These are phyloP conservation scores for Stichodactyla mertensii DNA, from an alignment of 64 coral and sea anemone genomes.

Conservation along the genomic window DNA sequence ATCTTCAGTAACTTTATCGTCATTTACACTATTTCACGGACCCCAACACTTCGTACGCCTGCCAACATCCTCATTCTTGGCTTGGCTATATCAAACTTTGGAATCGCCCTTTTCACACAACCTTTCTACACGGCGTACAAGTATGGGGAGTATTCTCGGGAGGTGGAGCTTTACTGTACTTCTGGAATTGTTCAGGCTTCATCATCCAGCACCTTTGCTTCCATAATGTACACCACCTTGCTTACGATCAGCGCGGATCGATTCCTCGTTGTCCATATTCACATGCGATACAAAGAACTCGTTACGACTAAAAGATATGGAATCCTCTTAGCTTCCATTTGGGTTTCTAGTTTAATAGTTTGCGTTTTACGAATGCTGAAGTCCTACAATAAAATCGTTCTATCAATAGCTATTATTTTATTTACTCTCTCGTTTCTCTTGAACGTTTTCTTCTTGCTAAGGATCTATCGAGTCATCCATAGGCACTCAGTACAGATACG, in stretches of 20 bases:
- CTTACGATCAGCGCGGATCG: slow-evolving; percentile 44
- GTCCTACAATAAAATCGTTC: slow-evolving; percentile 5
- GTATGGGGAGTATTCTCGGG: not conserved
- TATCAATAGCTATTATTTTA: not conserved
- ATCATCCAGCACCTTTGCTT: not conserved
- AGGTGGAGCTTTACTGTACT: not conserved
- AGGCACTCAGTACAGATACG: slow-evolving; percentile 33
- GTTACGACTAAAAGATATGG: slow-evolving; percentile 36
- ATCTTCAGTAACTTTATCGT: slow-evolving; percentile 23
- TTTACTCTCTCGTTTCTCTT: slow-evolving; percentile 1
- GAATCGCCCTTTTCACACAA: slow-evolving; percentile 11
- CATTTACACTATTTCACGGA: slow-evolving; percentile 9
- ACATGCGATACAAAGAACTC: slow-evolving; percentile 48
- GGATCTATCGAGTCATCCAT: slow-evolving; percentile 41
- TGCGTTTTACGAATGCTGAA: not conserved
- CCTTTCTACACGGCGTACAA: slow-evolving; percentile 15
- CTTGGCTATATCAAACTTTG: slow-evolving; percentile 33
- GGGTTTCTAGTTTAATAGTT: not conserved
- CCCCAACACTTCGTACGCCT: slow-evolving; percentile 31
- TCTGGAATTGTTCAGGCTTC: not conserved
- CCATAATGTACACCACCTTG: slow-evolving; percentile 10
- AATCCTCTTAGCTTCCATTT: slow-evolving; percentile 11
- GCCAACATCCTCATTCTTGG: slow-evolving; percentile 34
- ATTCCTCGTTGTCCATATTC: slow-evolving; percentile 36
- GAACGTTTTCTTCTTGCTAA: slow-evolving; percentile 30